These are phyloP conservation scores for Sphinx pinastri DNA, from an alignment of 2,888 invertebrate genomes.

Conservation along the genomic window DNA sequence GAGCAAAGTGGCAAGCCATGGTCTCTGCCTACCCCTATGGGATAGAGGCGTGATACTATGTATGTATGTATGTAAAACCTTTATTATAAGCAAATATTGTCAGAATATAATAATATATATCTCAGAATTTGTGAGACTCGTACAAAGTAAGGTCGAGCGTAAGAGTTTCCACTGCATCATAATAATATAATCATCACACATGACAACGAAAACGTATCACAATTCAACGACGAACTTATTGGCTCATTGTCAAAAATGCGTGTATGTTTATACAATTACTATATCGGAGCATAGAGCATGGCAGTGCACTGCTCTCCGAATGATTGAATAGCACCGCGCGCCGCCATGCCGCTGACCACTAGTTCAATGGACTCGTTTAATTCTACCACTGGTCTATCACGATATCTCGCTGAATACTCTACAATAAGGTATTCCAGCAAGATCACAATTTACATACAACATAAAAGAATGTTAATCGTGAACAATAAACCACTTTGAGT, in stretches of 20 bases:
- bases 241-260: constrained; percentile 76
- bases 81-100: no score
- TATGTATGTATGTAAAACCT: no score
- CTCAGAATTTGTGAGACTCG: not conserved
- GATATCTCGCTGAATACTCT: not conserved
- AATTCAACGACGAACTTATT: constrained; percentile 61
- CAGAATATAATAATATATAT: not conserved
- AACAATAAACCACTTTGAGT: not conserved
- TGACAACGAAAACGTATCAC: constrained; percentile 29
- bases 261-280: constrained; percentile 23
- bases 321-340: constrained; percentile 54
- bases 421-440: not conserved
- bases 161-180: constrained; percentile 8
- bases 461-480: constrained; percentile 18
- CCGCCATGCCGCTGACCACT: constrained; percentile 34
- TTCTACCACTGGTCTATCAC: constrained; percentile 4
- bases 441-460: not conserved
- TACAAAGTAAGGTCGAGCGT: not conserved
- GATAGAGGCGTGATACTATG: no score
- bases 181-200: constrained; percentile 28
- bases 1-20: no score
- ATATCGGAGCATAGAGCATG: constrained; percentile 35
- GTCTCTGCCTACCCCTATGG: no score
- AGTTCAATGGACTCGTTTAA: constrained; percentile 64
- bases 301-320: constrained; percentile 37